phyloP scores from a whole-genome alignment of 2,888 invertebrate species.

The Athalia cordata region DNA sequence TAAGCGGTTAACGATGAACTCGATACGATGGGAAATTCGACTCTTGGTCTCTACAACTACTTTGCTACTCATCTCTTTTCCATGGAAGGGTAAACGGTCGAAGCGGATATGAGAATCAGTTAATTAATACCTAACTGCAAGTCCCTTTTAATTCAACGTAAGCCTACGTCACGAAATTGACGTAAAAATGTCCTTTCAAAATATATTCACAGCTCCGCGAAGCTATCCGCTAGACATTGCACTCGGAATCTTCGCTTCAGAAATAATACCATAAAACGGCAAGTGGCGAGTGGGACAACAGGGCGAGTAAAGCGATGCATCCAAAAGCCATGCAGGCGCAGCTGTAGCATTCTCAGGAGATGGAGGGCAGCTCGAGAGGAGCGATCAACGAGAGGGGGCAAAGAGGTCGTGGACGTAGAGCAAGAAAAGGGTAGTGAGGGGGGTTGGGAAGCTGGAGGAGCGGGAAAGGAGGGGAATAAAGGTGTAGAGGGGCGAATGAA shows the following conservation, averaged over 20 bases:
- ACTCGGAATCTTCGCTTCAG: conserved; percentile 18
- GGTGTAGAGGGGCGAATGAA: neutral
- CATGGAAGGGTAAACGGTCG: too few species aligned
- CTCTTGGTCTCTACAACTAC: neutral
- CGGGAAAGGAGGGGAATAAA: conserved; percentile 17
- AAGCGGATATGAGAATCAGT: too few species aligned
- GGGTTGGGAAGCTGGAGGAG: conserved; percentile 6
- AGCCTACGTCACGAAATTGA: too few species aligned
- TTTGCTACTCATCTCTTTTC: too few species aligned
- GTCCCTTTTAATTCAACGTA: too few species aligned
- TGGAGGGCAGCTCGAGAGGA: conserved; percentile 29
- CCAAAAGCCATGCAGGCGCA: conserved; percentile 19
- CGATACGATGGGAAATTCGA: neutral
- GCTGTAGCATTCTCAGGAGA: conserved; percentile 42
- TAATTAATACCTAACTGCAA: too few species aligned
- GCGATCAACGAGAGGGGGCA: conserved; percentile 35
- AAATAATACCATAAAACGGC: neutral
- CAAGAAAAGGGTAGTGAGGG: conserved; percentile 4
- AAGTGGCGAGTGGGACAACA: neutral
- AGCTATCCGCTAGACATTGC: conserved; percentile 19
- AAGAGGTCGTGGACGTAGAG: conserved; percentile 21
- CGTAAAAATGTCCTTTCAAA: too few species aligned
- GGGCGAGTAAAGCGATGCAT: conserved; percentile 37
- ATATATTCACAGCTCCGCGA: neutral
- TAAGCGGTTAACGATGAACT: neutral